These are phyloP conservation scores for Drosophila punjabiensis DNA, from an alignment of 1,140 invertebrate genomes.

Conservation along the genomic window DNA sequence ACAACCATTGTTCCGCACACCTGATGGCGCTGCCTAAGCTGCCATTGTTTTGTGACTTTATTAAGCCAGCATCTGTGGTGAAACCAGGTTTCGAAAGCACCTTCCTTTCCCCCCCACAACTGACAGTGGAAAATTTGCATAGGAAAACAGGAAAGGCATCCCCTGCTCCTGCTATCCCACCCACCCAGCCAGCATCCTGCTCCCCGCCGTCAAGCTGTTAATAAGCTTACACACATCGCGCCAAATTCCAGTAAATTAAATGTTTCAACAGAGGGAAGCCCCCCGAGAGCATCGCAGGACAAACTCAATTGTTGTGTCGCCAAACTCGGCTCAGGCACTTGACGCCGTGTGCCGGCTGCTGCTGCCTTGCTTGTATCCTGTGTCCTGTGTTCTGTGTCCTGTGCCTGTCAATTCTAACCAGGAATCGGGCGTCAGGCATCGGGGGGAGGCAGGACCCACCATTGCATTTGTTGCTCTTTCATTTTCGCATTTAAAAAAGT, in stretches of 20 bases:
- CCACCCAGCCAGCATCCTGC: background rate
- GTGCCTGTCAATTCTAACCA: constrained; percentile 67
- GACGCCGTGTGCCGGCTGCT: constrained; percentile 42
- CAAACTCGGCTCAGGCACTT: constrained; percentile 74
- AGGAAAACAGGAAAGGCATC: constrained; percentile 65
- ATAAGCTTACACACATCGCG: constrained; percentile 76
- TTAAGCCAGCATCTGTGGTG: constrained; percentile 32
- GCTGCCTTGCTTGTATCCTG: constrained; percentile 67
- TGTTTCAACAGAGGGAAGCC: constrained; percentile 55
- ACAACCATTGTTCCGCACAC: constrained; percentile 14
- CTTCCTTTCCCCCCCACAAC: too few species aligned
- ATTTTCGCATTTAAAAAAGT: constrained; percentile 81
- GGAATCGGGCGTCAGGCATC: constrained; percentile 9
- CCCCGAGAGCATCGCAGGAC: constrained; percentile 18
- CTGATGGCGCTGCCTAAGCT: constrained; percentile 16
- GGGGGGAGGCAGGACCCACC: background rate
- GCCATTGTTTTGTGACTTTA: constrained; percentile 40
- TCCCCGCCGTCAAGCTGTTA: constrained; percentile 55
- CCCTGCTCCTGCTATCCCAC: too few species aligned
- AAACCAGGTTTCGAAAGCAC: background rate
- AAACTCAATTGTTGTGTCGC: constrained; percentile 79
- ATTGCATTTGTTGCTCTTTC: constrained; percentile 75
- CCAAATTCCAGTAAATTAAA: constrained; percentile 81
- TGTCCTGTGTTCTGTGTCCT: constrained; percentile 39
- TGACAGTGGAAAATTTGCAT: constrained; percentile 60